Evolutionary conservation across 2,113 vertebrate species (phyloP), one percentile per base, ranked within the genome.

Genomic region (Bubo scandiacus): DNA sequence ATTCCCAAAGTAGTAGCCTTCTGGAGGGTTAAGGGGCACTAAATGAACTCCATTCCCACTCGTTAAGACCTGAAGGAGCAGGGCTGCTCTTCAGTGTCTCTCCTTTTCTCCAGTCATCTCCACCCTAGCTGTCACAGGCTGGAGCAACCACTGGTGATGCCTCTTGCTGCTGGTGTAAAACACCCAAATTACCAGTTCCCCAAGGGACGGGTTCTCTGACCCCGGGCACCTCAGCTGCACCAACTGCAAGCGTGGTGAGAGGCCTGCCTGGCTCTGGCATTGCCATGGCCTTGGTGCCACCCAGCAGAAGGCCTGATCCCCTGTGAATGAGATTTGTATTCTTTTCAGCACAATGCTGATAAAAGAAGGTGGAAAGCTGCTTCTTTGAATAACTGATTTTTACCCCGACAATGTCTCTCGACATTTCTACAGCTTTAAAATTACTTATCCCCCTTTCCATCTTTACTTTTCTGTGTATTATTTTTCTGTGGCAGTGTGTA

Each of bases 171-270:
- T 55, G 51, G 15, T 30, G 58, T 75, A 47, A 71, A 77, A 55
- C 26, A 49, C 40, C 16, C 32, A 42, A 20, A 42, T 52, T 45
- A 42, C 19, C 1, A 0, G 5, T n/a, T 70, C 19, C 43, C n/a
- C 0, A 0, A 29, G 47, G 15, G 54, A 21, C 0, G 0, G 34
- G 19, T 58, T 57, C 12, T 30, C 58, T 71, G n/a, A 23, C 8
- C 9, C 55, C 1, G 0, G 14, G 19, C n/a, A 27, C 22, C 38
- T 54, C 34, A 34, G 51, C 68, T 2, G 0, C 0, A 1, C 26
- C 4, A 1, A 17, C 30, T 66, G n/a, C 32, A 43, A 38, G 32
- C 49, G 54, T 2, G 0, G 10, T 32, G 36, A 51, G 59, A 77
- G 58, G 36, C 25, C 36, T 55, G 40, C 68, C 26, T 65, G 40